These are phyloP conservation scores for Tinea semifulvella DNA, from an alignment of 2,888 invertebrate species.

Conservation along the genomic window DNA sequence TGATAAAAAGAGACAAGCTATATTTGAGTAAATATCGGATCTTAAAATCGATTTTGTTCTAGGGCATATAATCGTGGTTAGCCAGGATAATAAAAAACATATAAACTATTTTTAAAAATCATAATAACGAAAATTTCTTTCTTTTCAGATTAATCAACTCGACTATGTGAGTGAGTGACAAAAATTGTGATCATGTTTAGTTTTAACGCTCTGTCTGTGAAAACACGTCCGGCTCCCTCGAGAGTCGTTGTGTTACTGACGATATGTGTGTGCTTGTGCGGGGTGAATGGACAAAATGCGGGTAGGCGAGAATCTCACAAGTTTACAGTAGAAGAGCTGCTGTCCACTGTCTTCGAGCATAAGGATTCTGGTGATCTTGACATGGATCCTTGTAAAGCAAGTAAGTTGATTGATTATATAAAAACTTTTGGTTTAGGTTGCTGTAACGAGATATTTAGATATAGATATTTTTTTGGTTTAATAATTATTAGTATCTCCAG, in stretches of 20 bases:
- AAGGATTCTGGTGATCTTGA: conserved; percentile 79
- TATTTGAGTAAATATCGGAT: too few species aligned
- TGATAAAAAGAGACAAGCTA: too few species aligned
- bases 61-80: too few species aligned
- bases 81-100: too few species aligned
- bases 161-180: conserved; percentile 40
- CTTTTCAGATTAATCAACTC: conserved; percentile 37
- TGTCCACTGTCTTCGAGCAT: conserved; percentile 70
- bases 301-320: conserved; percentile 44
- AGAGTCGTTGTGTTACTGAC: conserved; percentile 36
- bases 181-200: conserved; percentile 26
- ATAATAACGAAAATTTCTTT: conserved; percentile 17
- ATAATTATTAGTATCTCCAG: too few species aligned
- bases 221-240: conserved; percentile 28
- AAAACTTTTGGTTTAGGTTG: too few species aligned
- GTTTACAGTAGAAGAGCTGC: conserved; percentile 75
- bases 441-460: too few species aligned
- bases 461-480: too few species aligned
- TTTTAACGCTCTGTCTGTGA: conserved; percentile 28
- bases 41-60: too few species aligned
- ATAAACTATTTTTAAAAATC: too few species aligned
- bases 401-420: conserved; percentile 71
- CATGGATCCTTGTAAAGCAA: conserved; percentile 88
- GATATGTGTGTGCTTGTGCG: conserved; percentile 29
- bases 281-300: conserved; percentile 29